Base-by-base conservation (phyloP, 2,113 vertebrate genomes). In the Sinocyclocheilus anshuiensis region DNA sequence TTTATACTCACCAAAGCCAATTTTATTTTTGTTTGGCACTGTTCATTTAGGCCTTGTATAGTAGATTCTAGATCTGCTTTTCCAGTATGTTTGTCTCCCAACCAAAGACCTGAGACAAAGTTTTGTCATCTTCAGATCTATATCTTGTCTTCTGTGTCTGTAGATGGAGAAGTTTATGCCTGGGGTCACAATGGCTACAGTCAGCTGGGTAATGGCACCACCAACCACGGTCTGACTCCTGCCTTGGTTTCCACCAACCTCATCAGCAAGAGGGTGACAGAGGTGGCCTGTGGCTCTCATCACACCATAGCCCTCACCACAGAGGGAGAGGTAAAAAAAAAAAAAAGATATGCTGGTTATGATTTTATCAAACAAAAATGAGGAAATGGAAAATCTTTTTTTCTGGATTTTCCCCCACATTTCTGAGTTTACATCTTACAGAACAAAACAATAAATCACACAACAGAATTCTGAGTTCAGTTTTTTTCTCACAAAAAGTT, bases 121-220 rank as follows among this genome's bases (percentile, higher is more conserved):
- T 16, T 81, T 18, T 61, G 57, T 59, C 1, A 2, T 63, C 53
- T 2, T 39, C 55, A 15, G 16, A 18, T 53, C 2, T 81, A 1
- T 67, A 3, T 76, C 18, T 24, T 67, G 53, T 83, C 12, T 86
- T 3, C 48, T 77, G 89, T 39, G 48, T 89, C 86, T 92, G 74
- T 82, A 99, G 98, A 99, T 90, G 98, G 98, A 91, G 97, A 99
- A 90, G 97, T 99, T 45, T 99, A 96, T 91, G 96, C 97, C 0
- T 99, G 98, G 98, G 98, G 98, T 39, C 98, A 99, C 90, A 99
- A 99, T 88, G 97, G 97, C 79, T 99, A 99, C 36, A 97, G 97
- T 91, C 98, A 99, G 88, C 88, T 99, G 83, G 98, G 98, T 71
- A 99, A 99, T 81, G 98, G 98, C 15, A 98, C 97, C 81, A 97